Base-by-base conservation (phyloP, 2,113 vertebrate species). In the Microcebus jonahi region DNA sequence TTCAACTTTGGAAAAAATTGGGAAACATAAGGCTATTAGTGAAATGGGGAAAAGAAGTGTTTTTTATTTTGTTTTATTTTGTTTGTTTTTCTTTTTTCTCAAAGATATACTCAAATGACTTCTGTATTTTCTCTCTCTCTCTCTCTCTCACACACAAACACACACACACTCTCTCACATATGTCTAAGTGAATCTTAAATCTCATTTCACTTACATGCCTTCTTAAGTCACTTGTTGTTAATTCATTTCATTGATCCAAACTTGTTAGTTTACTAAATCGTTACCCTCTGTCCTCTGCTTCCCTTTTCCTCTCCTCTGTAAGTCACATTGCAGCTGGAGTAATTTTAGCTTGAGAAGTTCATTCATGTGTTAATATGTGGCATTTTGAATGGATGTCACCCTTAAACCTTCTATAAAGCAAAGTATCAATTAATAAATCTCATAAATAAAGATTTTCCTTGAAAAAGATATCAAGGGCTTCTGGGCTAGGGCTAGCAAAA, bases 1-100 rank as follows among this genome's bases (percentile, higher is more conserved):
- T 98, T 98, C 96, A 76, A 82, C 68, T 96, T 95, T 80, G 98
- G 80, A 97, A 50, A 93, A 96, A 97, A 73, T 88, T 97, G 82
- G 89, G 95, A 95, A 89, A 79, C 75, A 94, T 91, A 87, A 73
- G 81, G 67, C 91, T 95, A 83, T 96, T 95, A 88, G 34, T n/a
- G 29, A 92, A 88, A 77, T 18, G 17, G 36, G 53, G 20, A 73
- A 71, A 18, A 25, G 29, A 45, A 63, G 61, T 63, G 25, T 63
- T 63, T 61, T 61, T 12, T 61, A 61, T 61, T 61, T 61, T 61
- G 2, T 57, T 55, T 68, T 61, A 61, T 61, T 61, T 61, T 61
- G 2, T 57, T 55, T 68, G 17, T 9, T 85, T 84, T 88, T 42
- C 13, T 50, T 92, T 80, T 55, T 82, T 70, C 57, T 93, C 17